Evolutionary conservation across 2,113 vertebrate genomes (phyloP).

Genomic region (Peromyscus californicus): DNA sequence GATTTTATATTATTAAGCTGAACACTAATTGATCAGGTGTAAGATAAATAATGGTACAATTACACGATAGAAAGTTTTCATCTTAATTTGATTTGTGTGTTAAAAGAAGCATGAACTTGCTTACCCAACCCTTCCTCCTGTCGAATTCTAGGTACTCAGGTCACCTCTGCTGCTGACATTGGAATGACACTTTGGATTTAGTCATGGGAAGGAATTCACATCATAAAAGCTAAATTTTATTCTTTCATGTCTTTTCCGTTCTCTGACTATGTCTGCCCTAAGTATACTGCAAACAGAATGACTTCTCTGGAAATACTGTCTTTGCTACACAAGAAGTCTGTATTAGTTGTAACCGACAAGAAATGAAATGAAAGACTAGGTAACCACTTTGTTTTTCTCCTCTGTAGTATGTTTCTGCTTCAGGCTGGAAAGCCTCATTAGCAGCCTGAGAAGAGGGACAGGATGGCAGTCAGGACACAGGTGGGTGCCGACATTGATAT

Average conservation of each 20-base stretch:
- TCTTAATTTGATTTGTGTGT: too few relatives aligned
- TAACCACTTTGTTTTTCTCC: background rate
- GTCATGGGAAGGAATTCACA: background rate
- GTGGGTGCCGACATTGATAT: background rate
- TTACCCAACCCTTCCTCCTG: background rate
- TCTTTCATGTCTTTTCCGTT: constrained; percentile 22
- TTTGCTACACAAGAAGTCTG: constrained; percentile 3
- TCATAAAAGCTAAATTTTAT: constrained; percentile 11
- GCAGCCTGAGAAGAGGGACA: background rate
- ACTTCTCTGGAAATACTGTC: constrained; percentile 8
- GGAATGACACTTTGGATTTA: background rate
- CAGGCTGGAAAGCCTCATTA: background rate
- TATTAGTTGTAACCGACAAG: background rate
- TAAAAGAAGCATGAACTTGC: background rate
- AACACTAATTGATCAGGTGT: background rate
- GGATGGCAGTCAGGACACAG: background rate
- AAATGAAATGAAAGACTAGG: constrained; percentile 24
- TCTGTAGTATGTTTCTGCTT: background rate
- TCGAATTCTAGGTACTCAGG: constrained; percentile 34
- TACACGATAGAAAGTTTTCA: background rate
- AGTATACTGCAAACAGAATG: background rate
- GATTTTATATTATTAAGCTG: background rate
- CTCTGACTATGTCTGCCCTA: background rate
- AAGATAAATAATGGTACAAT: background rate
- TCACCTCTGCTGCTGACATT: background rate